phyloP scores from a whole-genome alignment of 2,797 vertebrate genomes.

The Anguilla pacifica region DNA sequence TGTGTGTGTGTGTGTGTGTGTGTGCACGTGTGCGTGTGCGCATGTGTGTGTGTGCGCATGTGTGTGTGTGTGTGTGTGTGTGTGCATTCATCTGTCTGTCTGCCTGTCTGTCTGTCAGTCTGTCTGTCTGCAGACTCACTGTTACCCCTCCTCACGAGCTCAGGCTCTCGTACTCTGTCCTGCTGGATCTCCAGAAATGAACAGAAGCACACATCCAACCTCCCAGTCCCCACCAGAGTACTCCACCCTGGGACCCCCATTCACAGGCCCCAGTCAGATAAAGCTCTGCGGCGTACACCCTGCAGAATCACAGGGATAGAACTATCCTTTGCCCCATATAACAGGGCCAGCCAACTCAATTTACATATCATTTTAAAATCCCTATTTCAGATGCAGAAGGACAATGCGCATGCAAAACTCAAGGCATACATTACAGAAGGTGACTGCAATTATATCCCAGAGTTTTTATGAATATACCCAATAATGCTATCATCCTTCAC shows the following conservation, averaged over 20 bases:
- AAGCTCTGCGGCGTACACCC: not conserved
- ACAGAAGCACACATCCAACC: not conserved
- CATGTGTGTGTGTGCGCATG: not conserved
- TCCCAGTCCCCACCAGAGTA: not conserved
- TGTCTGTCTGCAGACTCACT: not conserved
- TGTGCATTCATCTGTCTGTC: not conserved
- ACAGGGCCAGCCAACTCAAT: not conserved
- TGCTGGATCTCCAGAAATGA: not conserved
- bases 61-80: not conserved
- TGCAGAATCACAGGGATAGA: not conserved
- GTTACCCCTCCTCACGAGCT: not conserved
- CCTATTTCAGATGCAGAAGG: not conserved
- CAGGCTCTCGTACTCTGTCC: not conserved
- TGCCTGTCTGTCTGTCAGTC: not conserved
- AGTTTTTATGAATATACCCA: conserved; percentile 1
- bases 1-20: conserved; percentile 12
- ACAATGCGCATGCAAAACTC: not conserved
- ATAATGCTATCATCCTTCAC: not conserved
- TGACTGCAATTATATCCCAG: not conserved
- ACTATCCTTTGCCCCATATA: not conserved
- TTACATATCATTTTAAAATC: not conserved
- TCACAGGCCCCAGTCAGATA: not conserved
- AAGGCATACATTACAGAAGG: not conserved
- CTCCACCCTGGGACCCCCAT: not conserved
- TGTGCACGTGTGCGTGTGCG: not conserved